Conservation (phyloP, 30 jellyfish, hydroid and myxozoan genomes). For the Aurelia aurita region DNA sequence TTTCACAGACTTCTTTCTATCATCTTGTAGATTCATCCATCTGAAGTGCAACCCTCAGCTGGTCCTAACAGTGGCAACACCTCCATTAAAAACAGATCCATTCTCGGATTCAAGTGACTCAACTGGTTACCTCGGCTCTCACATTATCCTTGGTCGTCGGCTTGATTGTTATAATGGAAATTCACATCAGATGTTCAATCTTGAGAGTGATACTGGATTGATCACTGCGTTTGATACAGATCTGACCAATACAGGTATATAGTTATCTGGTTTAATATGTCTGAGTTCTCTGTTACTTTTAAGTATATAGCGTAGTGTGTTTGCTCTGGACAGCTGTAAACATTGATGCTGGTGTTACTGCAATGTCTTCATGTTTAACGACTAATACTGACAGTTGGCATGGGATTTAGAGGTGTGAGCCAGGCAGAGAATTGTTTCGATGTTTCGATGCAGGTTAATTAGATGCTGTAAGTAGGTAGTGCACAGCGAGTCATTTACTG, state of each 20-base stretch:
- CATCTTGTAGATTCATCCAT: constrained; percentile 15
- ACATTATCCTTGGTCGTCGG: constrained; percentile 56
- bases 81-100: constrained; percentile 63
- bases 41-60: constrained; percentile 77
- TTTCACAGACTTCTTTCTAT: no score
- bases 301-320: neutral
- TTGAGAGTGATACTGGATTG: constrained; percentile 72
- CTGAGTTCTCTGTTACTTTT: no score
- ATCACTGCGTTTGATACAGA: constrained; percentile 83
- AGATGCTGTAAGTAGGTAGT: no score
- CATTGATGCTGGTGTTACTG: no score
- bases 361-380: no score
- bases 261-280: no score
- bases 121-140: constrained; percentile 58
- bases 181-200: constrained; percentile 79
- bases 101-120: constrained; percentile 23
- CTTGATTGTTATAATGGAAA: constrained; percentile 71
- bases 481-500: no score
- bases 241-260: constrained; percentile 64
- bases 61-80: constrained; percentile 82
- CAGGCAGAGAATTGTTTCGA: no score
- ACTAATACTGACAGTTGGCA: no score
- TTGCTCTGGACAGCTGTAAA: constrained; percentile 5
- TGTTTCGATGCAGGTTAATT: no score
- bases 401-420: no score